These are phyloP conservation scores for Lasiurus cinereus DNA, from an alignment of 2,113 vertebrate species.

Conservation along the genomic window DNA sequence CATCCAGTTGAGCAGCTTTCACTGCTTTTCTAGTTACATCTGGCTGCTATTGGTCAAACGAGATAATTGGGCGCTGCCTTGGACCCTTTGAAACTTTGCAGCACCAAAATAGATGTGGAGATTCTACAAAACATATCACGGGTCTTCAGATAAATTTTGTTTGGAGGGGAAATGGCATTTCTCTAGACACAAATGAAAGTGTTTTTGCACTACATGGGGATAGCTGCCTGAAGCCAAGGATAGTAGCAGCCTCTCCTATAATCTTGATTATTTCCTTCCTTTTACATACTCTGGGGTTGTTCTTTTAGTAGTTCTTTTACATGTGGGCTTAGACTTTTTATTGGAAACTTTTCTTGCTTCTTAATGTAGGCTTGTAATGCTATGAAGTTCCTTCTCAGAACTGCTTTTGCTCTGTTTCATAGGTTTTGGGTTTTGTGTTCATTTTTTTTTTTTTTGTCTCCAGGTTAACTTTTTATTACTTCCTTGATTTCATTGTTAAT, in stretches of 20 bases:
- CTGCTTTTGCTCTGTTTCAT: not conserved
- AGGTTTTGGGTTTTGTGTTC: not conserved
- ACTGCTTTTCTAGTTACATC: not conserved
- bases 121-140: not conserved
- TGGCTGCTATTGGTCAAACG: not conserved
- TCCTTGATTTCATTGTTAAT: not conserved
- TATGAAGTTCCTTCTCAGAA: not conserved
- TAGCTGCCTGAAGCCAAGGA: too few species aligned
- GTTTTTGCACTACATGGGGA: not conserved
- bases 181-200: not conserved
- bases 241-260: not conserved
- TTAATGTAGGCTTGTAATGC: too few species aligned
- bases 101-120: not conserved
- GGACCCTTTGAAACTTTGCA: not conserved
- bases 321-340: not conserved
- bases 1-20: conserved; percentile 26
- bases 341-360: not conserved
- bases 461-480: not conserved
- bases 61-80: not conserved
- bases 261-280: not conserved
- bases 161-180: not conserved
- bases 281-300: not conserved
- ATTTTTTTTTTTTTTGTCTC: not conserved
- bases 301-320: not conserved
- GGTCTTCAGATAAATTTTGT: not conserved